Base-by-base conservation (phyloP, 2,888 invertebrate species). In the Villa cingulata region DNA sequence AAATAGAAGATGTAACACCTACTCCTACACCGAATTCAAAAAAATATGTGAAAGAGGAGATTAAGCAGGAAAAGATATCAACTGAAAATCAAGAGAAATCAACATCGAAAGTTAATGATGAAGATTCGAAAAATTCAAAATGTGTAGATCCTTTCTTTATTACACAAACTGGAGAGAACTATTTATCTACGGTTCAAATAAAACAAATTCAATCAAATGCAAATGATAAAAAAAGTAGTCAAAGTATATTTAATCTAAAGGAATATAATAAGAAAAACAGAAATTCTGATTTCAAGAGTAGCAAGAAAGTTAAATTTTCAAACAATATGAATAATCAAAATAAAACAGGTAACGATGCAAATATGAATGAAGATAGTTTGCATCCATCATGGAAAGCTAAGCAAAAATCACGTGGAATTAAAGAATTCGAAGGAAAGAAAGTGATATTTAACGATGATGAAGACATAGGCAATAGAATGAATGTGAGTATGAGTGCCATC, bases 61-160 rank as follows among this genome's bases (percentile, higher is more conserved):
- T 14, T 41, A 42, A 17, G 17, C 18, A 17, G 19, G 18, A 34
- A 18, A 16, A 9, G 29, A 17, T 37, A 19, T 17, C n/a, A 37
- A 50, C n/a, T 34, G 15, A n/a, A 16, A 32, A n/a, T n/a, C 3
- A 29, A 6, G 29, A 14, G 14, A 37, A 40, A 45, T n/a, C n/a
- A 17, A 37, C 32, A 3, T 16, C 9, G 29, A 23, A 32, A 4
- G 20, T 37, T 17, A 14, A 27, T 18, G 27, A 15, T 4, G 6
- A 17, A 19, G 2, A 32, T 1, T 15, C 12, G 7, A n/a, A 45
- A 38, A 7, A 17, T 19, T 16, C 6, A 19, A 18, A 32, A 32
- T 12, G 12, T 12, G 46, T 59, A 1, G 68, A 68, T 57, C 60
- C 65, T 1, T 68, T 68, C 50, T 68, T 68, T 45, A 59, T 68